Conservation (phyloP, 2,113 vertebrate species). For the Heterotilapia buettikoferi region DNA sequence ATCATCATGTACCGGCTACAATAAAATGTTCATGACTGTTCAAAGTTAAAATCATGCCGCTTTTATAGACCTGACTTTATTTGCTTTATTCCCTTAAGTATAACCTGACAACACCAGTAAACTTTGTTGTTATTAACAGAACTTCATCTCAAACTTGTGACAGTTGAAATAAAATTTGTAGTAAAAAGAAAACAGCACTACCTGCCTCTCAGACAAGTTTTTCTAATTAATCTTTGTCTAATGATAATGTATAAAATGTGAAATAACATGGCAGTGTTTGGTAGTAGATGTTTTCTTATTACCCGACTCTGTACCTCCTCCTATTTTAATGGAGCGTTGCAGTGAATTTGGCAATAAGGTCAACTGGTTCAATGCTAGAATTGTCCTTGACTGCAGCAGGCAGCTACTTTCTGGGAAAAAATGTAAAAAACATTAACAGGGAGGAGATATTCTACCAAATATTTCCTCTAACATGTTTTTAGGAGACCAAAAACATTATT, state of each 20-base stretch:
- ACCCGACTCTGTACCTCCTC: background rate
- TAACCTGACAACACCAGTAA: background rate
- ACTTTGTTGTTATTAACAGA: background rate
- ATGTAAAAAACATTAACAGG: background rate
- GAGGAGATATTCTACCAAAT: background rate
- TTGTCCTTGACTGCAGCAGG: background rate
- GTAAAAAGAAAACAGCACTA: background rate
- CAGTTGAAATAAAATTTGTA: background rate
- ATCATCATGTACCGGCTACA: background rate
- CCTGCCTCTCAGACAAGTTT: background rate
- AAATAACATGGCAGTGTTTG: background rate
- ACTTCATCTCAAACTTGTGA: background rate
- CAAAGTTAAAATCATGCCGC: accelerated
- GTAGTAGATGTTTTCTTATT: background rate
- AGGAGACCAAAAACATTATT: background rate
- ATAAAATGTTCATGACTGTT: background rate
- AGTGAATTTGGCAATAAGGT: background rate
- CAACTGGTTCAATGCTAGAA: background rate
- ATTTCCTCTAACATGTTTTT: background rate
- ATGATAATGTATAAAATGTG: background rate
- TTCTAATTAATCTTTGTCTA: background rate
- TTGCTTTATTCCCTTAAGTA: background rate
- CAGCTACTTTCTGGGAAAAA: background rate
- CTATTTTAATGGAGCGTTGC: background rate
- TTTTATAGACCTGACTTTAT: background rate